phyloP scores from a whole-genome alignment of 1,140 invertebrate genomes.

The Trinorchestia longiramus region DNA sequence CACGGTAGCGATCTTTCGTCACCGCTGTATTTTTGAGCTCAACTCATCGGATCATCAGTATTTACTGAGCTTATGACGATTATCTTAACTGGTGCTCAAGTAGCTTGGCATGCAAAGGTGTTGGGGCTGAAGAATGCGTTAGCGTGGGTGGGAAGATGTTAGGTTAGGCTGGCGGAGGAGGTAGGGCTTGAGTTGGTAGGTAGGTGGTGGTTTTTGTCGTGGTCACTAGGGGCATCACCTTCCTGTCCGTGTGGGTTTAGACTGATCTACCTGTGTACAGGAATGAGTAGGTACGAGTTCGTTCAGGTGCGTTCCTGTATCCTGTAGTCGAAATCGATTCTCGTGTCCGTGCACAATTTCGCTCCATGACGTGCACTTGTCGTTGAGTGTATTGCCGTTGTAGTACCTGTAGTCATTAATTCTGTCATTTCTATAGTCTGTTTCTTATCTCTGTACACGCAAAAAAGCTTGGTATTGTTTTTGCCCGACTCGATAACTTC shows the following conservation, averaged over 20 bases:
- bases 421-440: not conserved
- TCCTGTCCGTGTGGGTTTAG: not conserved
- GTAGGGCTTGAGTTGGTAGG: not conserved
- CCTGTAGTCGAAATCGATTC: not conserved
- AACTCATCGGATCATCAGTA: not conserved
- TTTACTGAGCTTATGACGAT: not conserved
- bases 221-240: not conserved
- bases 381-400: no score
- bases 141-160: no score
- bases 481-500: not conserved
- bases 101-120: not conserved
- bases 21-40: no score
- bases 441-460: not conserved
- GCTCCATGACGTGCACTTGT: not conserved
- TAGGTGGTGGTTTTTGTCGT: not conserved
- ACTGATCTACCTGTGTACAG: not conserved
- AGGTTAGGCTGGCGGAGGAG: not conserved
- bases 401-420: not conserved
- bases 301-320: not conserved
- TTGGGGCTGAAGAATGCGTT: not conserved
- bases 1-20: not conserved
- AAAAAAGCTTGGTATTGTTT: not conserved
- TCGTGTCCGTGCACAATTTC: not conserved
- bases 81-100: not conserved
- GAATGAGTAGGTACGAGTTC: not conserved